Percentiles rank a stretch among this genome's conserved stretches.
These are phyloP conservation scores for Malurus elegans DNA, from an alignment of 2,113 vertebrate species.

Conservation along the genomic window DNA sequence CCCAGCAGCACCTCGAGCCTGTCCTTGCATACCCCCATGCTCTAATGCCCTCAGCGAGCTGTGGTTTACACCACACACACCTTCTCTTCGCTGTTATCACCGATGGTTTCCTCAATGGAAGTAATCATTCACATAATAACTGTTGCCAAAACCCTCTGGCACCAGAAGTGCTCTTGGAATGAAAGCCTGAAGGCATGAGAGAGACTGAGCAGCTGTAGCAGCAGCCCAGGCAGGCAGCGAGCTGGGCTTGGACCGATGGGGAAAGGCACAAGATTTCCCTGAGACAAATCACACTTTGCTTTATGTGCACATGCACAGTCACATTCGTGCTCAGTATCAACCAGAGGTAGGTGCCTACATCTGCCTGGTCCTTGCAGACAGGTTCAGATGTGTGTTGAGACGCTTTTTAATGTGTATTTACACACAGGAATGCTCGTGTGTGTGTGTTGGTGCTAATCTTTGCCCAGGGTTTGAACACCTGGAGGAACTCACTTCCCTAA, in stretches of 20 bases:
- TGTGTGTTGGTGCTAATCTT: not conserved
- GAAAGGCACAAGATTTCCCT: not conserved
- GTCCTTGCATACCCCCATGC: not conserved
- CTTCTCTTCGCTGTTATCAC: conserved; percentile 14
- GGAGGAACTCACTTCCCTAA: not conserved
- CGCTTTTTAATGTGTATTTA: not conserved
- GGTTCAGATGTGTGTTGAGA: accelerated
- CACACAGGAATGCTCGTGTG: too few relatives aligned
- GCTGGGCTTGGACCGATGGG: accelerated
- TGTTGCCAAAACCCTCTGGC: conserved; percentile 56
- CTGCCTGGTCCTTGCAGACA: not conserved
- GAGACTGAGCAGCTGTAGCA: not conserved
- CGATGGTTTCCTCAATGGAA: conserved; percentile 47
- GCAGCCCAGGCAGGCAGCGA: not conserved
- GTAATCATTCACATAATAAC: conserved; percentile 16
- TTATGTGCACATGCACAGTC: accelerated
- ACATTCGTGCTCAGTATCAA: not conserved
- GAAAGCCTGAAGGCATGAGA: not conserved
- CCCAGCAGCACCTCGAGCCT: not conserved
- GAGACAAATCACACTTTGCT: not conserved
- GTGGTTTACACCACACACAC: not conserved
- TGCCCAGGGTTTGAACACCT: too few relatives aligned
- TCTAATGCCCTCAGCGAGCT: conserved; percentile 13
- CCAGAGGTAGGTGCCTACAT: not conserved
- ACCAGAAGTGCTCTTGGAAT: conserved; percentile 13